A percentile compares a stretch with the other conserved stretches of the same genome.
Evolutionary conservation across 2,113 vertebrate genomes (phyloP).

Genomic region (Psittacus erithacus): DNA sequence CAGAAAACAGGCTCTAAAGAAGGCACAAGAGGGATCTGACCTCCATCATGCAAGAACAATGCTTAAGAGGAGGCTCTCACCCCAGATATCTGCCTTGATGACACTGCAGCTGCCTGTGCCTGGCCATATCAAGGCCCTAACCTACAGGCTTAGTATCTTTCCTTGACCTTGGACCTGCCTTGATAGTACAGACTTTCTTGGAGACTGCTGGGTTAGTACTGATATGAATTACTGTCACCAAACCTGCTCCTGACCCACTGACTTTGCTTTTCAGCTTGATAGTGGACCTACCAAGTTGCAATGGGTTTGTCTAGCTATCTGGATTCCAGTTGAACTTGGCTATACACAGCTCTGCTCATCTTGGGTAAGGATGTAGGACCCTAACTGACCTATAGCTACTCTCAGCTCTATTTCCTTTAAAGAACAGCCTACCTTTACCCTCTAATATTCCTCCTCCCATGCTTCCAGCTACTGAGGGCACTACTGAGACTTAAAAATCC

Average conservation of each 20-base stretch:
- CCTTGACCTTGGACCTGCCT: background rate
- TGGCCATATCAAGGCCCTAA: background rate
- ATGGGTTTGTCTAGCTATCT: background rate
- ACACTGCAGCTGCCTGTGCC: background rate
- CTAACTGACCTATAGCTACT: fast-evolving
- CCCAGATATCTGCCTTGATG: fast-evolving
- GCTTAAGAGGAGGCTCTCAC: background rate
- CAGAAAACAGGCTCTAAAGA: background rate
- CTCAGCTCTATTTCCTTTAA: background rate
- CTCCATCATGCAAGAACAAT: background rate
- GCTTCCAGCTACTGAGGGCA: fast-evolving
- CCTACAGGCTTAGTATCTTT: background rate
- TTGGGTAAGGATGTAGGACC: fast-evolving
- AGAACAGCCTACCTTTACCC: fast-evolving
- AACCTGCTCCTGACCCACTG: no score
- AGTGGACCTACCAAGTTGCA: no score
- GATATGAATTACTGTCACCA: background rate
- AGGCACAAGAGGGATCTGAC: background rate
- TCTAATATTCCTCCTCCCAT: no score
- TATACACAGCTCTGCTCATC: background rate
- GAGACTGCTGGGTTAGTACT: background rate
- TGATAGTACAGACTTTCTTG: background rate
- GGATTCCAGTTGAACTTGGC: background rate
- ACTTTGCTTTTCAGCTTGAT: background rate
- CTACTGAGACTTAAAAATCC: background rate